Evolutionary conservation across 2,888 invertebrate species (phyloP).

Genomic region (Diarsia dahlii): DNA sequence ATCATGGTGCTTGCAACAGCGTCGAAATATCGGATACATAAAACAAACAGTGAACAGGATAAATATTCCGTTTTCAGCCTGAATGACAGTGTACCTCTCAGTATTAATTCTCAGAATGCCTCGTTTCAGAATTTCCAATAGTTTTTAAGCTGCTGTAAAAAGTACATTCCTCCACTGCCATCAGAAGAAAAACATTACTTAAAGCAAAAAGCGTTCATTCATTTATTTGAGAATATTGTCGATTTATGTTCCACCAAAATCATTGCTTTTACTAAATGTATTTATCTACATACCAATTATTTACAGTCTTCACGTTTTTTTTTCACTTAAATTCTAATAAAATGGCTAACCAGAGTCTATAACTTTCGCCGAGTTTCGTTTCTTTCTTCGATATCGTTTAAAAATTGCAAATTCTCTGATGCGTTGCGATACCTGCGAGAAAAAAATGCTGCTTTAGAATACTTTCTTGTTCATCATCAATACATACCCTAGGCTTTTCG

Average conservation of each 20-base stretch:
- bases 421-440: conserved; percentile 77
- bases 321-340: conserved; percentile 68
- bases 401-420: conserved; percentile 74
- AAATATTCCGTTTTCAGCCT: too few species aligned
- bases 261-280: conserved; percentile 77
- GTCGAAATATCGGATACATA: too few species aligned
- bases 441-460: not conserved
- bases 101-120: not conserved
- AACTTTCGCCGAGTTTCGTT: conserved; percentile 81
- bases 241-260: conserved; percentile 88
- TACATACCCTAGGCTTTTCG: not conserved
- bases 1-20: too few species aligned
- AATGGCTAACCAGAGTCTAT: conserved; percentile 75
- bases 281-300: conserved; percentile 81
- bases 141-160: not conserved
- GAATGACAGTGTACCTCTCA: too few species aligned
- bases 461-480: not conserved
- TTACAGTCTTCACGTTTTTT: conserved; percentile 87
- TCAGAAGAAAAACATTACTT: conserved; percentile 23
- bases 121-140: not conserved
- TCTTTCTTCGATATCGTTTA: conserved; percentile 78
- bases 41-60: too few species aligned
- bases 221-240: conserved; percentile 82
- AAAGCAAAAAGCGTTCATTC: conserved; percentile 56
- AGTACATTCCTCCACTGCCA: conserved; percentile 11